Evolutionary conservation across 1,140 invertebrate genomes (phyloP), one percentile per base, ranked within the genome.

Genomic region (Sarcophaga bullata): DNA sequence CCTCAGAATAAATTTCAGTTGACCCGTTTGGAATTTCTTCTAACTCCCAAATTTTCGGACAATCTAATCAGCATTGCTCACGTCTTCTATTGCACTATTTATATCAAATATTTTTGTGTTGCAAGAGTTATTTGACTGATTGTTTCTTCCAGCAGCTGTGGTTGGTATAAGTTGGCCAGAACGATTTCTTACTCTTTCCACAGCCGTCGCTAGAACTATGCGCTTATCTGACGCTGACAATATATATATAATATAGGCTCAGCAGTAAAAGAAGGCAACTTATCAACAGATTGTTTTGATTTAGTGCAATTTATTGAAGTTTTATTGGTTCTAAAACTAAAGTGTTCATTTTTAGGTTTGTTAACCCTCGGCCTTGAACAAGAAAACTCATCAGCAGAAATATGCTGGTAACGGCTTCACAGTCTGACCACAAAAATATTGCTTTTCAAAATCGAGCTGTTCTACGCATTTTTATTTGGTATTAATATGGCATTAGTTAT

Each of bases 311-410:
- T 37, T 37, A 37, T 1, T 37, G 19, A 58, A 75, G 68, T 13
- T 50, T n/a, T 15, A 82, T 72, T 13, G 68, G 10, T 52, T 49
- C 11, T 81, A 10, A 54, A 48, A 15, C 0, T 37, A 73, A 50
- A 25, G 1, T 81, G 25, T 37, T 37, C 62, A 47, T 73, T 19
- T 81, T 73, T 81, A 7, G 62, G 7, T 46, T 73, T 81, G 1
- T 19, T 73, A 8, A 62, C 19, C 80, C 25, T 80, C 7, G 8
- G 9, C 48, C 15, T 83, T 80, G 82, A 19, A 46, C 6, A 50
- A 0, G 82, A 83, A 46, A 62, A 19, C 73, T 83, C 82, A 6
- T 80, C 82, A n/a, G 78, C 82, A 17, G 48, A 0, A 76, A 83
- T 19, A 52, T 80, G 13, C 76, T 83, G 58, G 50, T n/a, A 10